Evolutionary conservation across 2,113 vertebrate genomes (phyloP).

Genomic region (Callionymus lyra): DNA sequence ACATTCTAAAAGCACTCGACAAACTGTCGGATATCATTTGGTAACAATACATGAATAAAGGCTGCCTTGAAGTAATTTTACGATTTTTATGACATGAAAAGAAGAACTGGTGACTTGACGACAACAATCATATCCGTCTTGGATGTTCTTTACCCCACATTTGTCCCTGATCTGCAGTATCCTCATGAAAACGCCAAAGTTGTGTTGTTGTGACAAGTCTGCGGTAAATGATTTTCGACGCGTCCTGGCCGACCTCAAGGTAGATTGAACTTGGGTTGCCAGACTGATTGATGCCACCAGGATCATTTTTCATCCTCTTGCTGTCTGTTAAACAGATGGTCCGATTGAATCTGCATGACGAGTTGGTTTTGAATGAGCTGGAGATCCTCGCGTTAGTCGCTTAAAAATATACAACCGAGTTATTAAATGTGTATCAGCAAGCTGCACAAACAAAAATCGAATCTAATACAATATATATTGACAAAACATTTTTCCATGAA

Average conservation of each 20-base stretch:
- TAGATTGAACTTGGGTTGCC: neutral
- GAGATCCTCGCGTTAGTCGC: too few species aligned
- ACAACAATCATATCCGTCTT: too few species aligned
- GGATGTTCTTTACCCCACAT: too few species aligned
- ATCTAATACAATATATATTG: too few species aligned
- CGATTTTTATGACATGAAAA: constrained; percentile 3
- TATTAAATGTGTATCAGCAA: too few species aligned
- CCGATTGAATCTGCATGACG: neutral
- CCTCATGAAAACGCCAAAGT: neutral
- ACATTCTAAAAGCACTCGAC: too few species aligned
- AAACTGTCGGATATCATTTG: too few species aligned
- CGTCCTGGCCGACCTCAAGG: neutral
- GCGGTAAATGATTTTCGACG: neutral
- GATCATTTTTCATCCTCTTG: constrained; percentile 1
- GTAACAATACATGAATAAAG: too few species aligned
- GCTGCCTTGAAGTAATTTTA: too few species aligned
- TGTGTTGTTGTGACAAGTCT: neutral
- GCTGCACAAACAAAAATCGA: too few species aligned
- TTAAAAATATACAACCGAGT: too few species aligned
- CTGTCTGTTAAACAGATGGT: neutral
- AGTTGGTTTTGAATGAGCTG: neutral
- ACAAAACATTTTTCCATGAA: too few species aligned
- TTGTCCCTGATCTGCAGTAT: neutral
- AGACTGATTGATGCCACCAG: neutral
- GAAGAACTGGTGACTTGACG: neutral